These are phyloP conservation scores for Adrianichthys oophorus DNA, from an alignment of 2,797 vertebrate species.

Conservation along the genomic window DNA sequence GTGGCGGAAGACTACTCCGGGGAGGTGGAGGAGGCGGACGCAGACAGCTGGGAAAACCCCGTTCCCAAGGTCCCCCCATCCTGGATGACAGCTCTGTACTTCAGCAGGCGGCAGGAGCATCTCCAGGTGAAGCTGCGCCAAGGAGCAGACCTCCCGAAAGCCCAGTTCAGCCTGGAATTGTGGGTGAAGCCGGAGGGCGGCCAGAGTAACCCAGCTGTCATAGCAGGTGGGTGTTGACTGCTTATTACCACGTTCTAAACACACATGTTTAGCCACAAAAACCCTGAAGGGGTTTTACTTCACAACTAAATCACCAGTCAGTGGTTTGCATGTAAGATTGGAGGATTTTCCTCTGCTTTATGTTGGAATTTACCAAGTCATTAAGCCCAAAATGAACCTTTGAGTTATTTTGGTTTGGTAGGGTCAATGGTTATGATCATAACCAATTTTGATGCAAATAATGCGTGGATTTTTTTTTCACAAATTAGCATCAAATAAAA, in stretches of 20 bases:
- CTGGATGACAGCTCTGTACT: constrained; percentile 85
- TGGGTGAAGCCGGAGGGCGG: constrained; percentile 94
- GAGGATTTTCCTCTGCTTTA: no score
- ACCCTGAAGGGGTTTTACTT: not conserved
- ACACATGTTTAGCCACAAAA: not conserved
- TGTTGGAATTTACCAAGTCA: no score
- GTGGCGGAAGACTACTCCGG: constrained; percentile 58
- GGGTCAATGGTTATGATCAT: no score
- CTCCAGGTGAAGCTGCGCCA: constrained; percentile 79
- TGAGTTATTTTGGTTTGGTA: no score
- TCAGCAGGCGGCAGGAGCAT: constrained; percentile 84
- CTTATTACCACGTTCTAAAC: not conserved
- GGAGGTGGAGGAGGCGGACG: constrained; percentile 63
- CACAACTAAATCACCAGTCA: no score
- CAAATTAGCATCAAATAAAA: no score
- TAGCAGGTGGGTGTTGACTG: constrained; percentile 85
- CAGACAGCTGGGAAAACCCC: constrained; percentile 55
- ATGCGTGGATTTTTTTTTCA: no score
- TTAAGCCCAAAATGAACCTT: no score
- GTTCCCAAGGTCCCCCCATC: constrained; percentile 60
- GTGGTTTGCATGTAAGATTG: no score
- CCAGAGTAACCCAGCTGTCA: constrained; percentile 88
- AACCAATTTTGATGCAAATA: no score
- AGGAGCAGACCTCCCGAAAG: constrained; percentile 80
- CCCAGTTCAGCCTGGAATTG: constrained; percentile 87